Evolutionary conservation across 1,140 invertebrate species (phyloP), one percentile per base, ranked within the genome.

Genomic region (Apolygus lucorum): DNA sequence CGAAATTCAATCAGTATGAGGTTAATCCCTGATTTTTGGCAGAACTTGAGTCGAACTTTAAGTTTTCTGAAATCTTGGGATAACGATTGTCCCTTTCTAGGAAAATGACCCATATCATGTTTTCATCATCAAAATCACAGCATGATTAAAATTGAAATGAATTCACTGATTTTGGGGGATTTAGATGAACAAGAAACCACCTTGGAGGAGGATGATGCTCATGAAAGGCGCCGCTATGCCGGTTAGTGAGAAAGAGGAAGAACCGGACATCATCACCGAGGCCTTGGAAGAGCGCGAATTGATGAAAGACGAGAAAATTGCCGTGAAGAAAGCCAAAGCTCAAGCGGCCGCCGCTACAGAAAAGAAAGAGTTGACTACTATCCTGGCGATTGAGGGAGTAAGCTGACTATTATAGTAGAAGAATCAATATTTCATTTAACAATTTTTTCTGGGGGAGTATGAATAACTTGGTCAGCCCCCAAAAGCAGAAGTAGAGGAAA

Each of bases 231-330:
- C 8, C 22, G 22, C 22, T 13, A 22, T 59, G 4, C 54, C 54
- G 13, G 22, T 59, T 59, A 21, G 13, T 22, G 54, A 59, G 22
- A 59, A 59, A 59, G 11, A 17, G 22, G 54, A 59, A 24, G 54
- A 24, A 17, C 22, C 4, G 11, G 54, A 59, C 54, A 22, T 59
- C 11, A 24, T 59, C 11, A 59, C 54, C 11, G 54, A 59, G 22
- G 54, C 54, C 4, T 21, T 59, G 11, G 22, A 59, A 22, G 54
- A 59, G 22, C 22, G 54, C 4, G 54, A 59, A 24, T 24, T 59
- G 54, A 59, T 59, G 54, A 59, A 59, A 59, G 54, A 59, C 22
- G 54, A 59, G 22, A 59, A 59, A 59, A 21, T 24, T 4, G 54
- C 54, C 22, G 54, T 24, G 8, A 59, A 59, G 22, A 59, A 59